phyloP scores from a whole-genome alignment of 1,140 invertebrate genomes.

The Telenomus remus region DNA sequence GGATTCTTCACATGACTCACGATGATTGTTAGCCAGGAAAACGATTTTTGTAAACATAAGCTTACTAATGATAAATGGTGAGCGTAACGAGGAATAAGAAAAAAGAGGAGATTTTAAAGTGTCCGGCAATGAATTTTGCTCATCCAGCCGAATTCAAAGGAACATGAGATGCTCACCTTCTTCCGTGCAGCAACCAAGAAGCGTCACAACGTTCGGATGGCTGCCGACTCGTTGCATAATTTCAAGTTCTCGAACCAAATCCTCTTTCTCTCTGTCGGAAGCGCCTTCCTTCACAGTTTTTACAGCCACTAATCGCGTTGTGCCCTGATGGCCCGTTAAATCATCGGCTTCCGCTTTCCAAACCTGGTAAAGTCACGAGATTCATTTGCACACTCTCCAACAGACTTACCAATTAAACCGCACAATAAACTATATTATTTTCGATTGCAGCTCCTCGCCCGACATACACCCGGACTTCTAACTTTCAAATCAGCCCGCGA shows the following conservation, averaged over 20 bases:
- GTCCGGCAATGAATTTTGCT: no score
- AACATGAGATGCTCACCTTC: conserved; percentile 77
- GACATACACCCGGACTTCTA: not conserved
- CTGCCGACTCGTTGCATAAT: conserved; percentile 91
- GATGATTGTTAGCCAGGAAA: conserved; percentile 25
- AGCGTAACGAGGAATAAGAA: not conserved
- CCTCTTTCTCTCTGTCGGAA: conserved; percentile 84
- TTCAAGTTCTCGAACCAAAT: conserved; percentile 84
- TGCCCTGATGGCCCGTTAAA: conserved; percentile 84
- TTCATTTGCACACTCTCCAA: conserved; percentile 24
- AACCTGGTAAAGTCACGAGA: conserved; percentile 74
- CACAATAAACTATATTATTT: conserved; percentile 8
- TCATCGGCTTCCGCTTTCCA: conserved; percentile 90
- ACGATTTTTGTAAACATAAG: conserved; percentile 19
- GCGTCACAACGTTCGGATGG: conserved; percentile 90
- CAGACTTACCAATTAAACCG: conserved; percentile 31
- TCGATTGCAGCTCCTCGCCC: conserved; percentile 14
- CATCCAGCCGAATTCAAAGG: no score
- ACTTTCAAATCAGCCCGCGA: conserved; percentile 17
- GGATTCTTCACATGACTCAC: conserved; percentile 37
- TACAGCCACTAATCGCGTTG: conserved; percentile 86
- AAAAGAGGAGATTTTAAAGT: not conserved
- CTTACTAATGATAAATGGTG: not conserved
- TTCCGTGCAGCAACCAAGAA: conserved; percentile 89
- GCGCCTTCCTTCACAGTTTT: conserved; percentile 87